Conservation (phyloP, 2,888 invertebrate species). For the Lasioglossum villosulum region DNA sequence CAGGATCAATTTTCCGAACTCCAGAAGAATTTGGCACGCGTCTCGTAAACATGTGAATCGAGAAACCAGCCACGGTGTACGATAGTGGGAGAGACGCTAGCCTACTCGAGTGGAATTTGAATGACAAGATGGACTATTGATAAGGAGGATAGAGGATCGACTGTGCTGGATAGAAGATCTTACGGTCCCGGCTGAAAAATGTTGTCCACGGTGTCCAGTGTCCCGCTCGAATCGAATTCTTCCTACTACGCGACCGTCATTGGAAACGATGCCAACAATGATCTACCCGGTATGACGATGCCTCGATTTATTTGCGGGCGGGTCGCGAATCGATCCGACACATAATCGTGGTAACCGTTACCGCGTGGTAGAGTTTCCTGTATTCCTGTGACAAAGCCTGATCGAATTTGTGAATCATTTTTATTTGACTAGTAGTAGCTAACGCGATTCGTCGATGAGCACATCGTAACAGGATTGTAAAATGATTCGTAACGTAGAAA, state of each 20-base stretch:
- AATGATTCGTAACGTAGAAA: neutral
- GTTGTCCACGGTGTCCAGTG: slow-evolving; percentile 79
- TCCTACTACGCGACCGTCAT: slow-evolving; percentile 79
- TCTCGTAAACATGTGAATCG: neutral
- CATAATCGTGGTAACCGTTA: neutral
- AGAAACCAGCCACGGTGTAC: neutral
- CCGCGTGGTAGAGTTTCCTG: neutral
- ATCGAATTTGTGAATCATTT: neutral
- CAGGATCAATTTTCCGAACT: neutral
- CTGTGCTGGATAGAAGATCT: neutral
- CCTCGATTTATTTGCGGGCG: neutral
- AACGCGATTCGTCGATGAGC: too few relatives aligned
- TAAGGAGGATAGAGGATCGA: neutral
- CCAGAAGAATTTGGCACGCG: neutral
- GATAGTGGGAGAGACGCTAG: neutral
- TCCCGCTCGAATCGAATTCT: slow-evolving; percentile 76
- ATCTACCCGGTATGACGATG: slow-evolving; percentile 75
- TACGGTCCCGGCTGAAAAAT: slow-evolving; percentile 57
- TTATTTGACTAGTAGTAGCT: too few relatives aligned
- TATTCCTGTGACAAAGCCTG: neutral
- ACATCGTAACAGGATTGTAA: neutral
- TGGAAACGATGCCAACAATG: slow-evolving; percentile 76
- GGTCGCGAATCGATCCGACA: neutral
- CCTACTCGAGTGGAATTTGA: neutral
- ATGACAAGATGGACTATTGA: slow-evolving; percentile 8